Conservation (phyloP, 37 sponge, comb jelly and placozoan genomes). For the Aplysina aerophoba region DNA sequence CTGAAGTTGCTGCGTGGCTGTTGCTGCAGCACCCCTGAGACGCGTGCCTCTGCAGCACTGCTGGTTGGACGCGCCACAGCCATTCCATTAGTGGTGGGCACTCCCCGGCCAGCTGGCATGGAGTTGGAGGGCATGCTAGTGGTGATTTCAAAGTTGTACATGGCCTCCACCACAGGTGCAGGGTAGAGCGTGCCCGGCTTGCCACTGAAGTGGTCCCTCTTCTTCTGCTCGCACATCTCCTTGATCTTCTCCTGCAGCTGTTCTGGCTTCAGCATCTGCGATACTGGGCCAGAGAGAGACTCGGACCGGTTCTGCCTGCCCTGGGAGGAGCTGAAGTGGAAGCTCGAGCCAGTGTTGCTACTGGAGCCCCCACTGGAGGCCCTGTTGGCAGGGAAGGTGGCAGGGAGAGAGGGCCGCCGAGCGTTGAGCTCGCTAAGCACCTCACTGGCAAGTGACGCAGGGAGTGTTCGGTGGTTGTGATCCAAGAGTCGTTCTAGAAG, state of each 20-base stretch:
- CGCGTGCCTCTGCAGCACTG: conserved; percentile 33
- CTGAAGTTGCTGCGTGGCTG: conserved; percentile 28
- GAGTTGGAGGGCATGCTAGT: neutral
- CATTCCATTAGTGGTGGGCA: no score
- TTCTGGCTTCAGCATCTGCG: neutral
- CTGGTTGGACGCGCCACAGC: no score
- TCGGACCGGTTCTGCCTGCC: neutral
- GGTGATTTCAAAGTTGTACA: neutral
- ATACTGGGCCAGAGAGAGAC: neutral
- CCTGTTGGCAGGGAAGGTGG: no score
- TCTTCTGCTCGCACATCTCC: conserved; percentile 11
- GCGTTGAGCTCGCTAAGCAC: conserved; percentile 17
- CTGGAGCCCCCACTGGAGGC: neutral
- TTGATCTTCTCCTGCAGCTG: conserved; percentile 33
- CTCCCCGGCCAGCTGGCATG: neutral
- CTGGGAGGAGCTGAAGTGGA: neutral
- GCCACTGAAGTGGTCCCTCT: conserved; percentile 8
- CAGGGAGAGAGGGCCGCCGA: neutral
- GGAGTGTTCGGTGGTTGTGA: conserved; percentile 70
- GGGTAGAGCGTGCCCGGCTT: conserved; percentile 16
- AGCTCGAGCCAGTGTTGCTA: no score
- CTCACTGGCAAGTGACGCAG: conserved; percentile 45
- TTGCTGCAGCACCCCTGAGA: conserved; percentile 17
- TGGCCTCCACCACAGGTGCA: conserved; percentile 23
- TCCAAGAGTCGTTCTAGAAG: conserved; percentile 78